Base-by-base conservation (phyloP, 1,140 invertebrate genomes). In the Leptinotarsa defecta region DNA sequence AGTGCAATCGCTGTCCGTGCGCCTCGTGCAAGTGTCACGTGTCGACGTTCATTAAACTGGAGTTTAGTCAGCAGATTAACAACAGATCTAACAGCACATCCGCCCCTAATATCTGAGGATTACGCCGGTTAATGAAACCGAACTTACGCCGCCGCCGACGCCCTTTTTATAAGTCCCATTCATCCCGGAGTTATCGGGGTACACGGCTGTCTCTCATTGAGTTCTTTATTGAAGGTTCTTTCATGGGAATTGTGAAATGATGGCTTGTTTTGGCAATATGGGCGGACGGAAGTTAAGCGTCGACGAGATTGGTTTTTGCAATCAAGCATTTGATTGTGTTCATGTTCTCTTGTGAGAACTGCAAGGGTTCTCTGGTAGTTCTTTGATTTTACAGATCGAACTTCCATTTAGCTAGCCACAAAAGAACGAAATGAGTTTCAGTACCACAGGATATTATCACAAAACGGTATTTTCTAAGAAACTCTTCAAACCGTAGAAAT, bases 71-170 rank as follows among this genome's bases (percentile, higher is more conserved):
- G 65, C 64, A 68, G 64, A 76, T 74, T 72, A 74, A 80, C 79
- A 80, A 78, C 73, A 73, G 75, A 69, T 78, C 75, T 49, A 69
- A 76, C 74, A 76, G 70, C 74, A 48, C 75, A 73, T 73, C 77
- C 77, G 74, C 79, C 77, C 77, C 79, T 75, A 77, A 75, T 76
- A 75, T 79, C 75, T 75, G 64, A 69, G 71, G 77, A 77, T 79
- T 80, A 80, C 76, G 62, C 68, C 76, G 73, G 77, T 77, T 80
- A 79, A 79, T 79, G 77, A 80, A 80, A 79, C 75, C 71, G 69
- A 73, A 68, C 79, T 61, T 62, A 15, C 64, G 76, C 74, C 75
- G 72, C 20, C 57, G 19, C n/a, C 34, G 48, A 70, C 68, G 68
- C 43, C 68, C 68, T 48, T 24, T 48, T n/a, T 49, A 8, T n/a